Evolutionary conservation across 2,113 vertebrate species (phyloP), one percentile per base, ranked within the genome.

Genomic region (Amphiprion ocellaris): DNA sequence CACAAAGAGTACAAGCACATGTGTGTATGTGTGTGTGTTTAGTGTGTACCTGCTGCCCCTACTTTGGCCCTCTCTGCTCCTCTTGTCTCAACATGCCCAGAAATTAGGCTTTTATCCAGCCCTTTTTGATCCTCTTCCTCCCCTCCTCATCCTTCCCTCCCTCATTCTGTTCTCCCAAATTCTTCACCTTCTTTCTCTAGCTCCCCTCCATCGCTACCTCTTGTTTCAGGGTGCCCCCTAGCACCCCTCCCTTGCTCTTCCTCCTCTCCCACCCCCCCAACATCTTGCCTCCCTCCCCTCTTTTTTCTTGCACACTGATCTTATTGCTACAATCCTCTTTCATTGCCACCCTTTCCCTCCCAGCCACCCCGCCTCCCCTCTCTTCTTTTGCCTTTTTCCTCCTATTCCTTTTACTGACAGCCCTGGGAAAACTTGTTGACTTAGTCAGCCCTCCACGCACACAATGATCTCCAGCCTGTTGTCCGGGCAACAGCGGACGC

Each of bases 351-450:
- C 26, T 2, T 50, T 69, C 24, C 46, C 58, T 30, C 71, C 72
- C 17, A 46, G 21, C 50, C 19, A 56, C 17, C 44, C 33, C 8
- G 1, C 8, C 33, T 30, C 14, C 59, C 19, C 12, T 46, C 50
- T 30, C 56, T 11, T 64, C 47, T 75, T n/a, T 71, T 61, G 52
- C 60, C 82, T 77, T 4, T 30, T 30, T 78, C 79, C 83, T 79
- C 74, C 59, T 46, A 58, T 77, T 81, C 77, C 78, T 59, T 90
- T 37, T 88, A 89, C 82, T 91, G 85, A 84, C 85, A 81, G 82
- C 83, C 93, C 93, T 96, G 93, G 94, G 93, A 95, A 94, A 96
- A 94, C 90, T 89, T 64, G 84, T 93, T 78, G 92, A 89, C 87
- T 91, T 89, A 88, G 88, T 86, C 50, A 56, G 79, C 63, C 74